phyloP scores from a whole-genome alignment of 1,140 invertebrate genomes.

The Ruditapes philippinarum region DNA sequence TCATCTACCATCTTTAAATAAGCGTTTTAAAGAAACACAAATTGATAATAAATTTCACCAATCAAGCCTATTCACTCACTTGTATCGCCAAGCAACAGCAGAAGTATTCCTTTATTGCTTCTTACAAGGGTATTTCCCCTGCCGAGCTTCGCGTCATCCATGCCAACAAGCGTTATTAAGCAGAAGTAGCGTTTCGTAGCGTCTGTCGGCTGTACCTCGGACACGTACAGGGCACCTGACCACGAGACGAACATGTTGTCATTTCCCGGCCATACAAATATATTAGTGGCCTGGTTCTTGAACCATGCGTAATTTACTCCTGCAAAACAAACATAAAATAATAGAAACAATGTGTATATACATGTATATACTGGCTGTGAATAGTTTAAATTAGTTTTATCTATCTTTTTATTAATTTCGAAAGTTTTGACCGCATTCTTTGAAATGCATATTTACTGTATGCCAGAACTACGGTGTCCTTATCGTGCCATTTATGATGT shows the following conservation, averaged over 20 bases:
- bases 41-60: too few relatives aligned
- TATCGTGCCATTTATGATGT: too few relatives aligned
- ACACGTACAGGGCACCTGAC: constrained; percentile 38
- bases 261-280: constrained; percentile 25
- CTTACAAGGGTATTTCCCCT: neutral
- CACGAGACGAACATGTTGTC: constrained; percentile 47
- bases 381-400: too few relatives aligned
- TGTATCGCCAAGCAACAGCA: neutral
- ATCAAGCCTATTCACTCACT: too few relatives aligned
- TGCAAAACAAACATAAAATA: constrained; percentile 5
- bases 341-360: too few relatives aligned
- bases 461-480: too few relatives aligned
- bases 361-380: too few relatives aligned
- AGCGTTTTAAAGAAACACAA: too few relatives aligned
- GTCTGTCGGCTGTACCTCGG: constrained; percentile 56
- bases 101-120: constrained; percentile 22
- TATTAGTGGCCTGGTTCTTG: constrained; percentile 35
- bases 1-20: too few relatives aligned
- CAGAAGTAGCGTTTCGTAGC: constrained; percentile 45
- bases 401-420: too few relatives aligned
- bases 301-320: constrained; percentile 58
- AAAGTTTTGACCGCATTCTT: too few relatives aligned
- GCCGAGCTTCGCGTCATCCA: neutral
- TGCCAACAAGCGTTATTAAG: constrained; percentile 6
- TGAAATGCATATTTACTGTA: too few relatives aligned